These are phyloP conservation scores for Drosophila mimetica DNA, from an alignment of 2,888 invertebrate genomes.

Conservation along the genomic window DNA sequence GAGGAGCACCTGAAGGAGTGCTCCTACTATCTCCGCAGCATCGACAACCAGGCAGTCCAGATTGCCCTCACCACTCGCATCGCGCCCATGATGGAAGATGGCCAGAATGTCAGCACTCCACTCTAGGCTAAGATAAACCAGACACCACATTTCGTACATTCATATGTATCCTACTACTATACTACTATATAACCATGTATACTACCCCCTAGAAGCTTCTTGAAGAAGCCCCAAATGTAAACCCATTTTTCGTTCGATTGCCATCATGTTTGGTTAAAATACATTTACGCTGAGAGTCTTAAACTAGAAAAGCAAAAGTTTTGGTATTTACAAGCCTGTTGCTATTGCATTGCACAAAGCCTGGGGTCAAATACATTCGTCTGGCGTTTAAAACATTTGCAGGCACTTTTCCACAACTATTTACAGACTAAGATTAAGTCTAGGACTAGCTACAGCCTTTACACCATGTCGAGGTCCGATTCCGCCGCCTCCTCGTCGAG, in stretches of 20 bases:
- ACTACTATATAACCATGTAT: neutral
- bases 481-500: constrained; percentile 75
- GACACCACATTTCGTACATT: too few species aligned
- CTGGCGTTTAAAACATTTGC: constrained; percentile 37
- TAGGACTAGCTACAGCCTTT: constrained; percentile 41
- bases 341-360: constrained; percentile 37
- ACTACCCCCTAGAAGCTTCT: constrained; percentile 1
- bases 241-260: constrained; percentile 1
- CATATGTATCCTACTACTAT: too few species aligned
- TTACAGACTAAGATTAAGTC: constrained; percentile 27
- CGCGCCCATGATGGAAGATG: constrained; percentile 20
- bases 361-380: constrained; percentile 41
- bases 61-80: constrained; percentile 41
- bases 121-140: constrained; percentile 1
- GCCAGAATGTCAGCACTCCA: neutral
- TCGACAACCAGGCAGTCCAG: constrained; percentile 48
- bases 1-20: constrained; percentile 73
- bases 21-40: constrained; percentile 60
- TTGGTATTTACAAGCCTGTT: constrained; percentile 41
- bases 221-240: constrained; percentile 10
- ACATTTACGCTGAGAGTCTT: constrained; percentile 40
- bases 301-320: constrained; percentile 29
- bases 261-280: constrained; percentile 26
- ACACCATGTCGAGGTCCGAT: constrained; percentile 81
- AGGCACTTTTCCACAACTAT: constrained; percentile 61